Evolutionary conservation across 2,113 vertebrate genomes (phyloP).

Genomic region (Poecile atricapillus): DNA sequence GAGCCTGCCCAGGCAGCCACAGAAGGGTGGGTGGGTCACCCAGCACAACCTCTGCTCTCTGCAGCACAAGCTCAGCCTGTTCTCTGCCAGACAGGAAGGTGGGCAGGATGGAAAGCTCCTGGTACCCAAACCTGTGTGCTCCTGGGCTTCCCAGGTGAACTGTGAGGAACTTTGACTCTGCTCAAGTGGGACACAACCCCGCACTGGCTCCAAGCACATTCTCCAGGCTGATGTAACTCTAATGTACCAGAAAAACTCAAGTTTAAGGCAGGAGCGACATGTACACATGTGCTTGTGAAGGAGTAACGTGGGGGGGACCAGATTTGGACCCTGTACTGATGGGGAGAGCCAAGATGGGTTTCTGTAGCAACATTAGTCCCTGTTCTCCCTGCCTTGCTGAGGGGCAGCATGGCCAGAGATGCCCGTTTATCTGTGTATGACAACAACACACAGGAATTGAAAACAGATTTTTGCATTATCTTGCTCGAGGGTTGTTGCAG

Average conservation of each 20-base stretch:
- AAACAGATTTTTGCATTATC: constrained; percentile 39
- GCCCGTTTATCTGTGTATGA: neutral
- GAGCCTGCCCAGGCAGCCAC: neutral
- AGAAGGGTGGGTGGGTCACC: neutral
- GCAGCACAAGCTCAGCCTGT: neutral
- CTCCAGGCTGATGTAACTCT: neutral
- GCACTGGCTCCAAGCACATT: neutral
- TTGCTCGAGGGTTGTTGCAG: constrained; percentile 11
- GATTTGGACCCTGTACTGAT: neutral
- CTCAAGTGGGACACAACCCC: neutral
- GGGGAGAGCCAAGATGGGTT: neutral
- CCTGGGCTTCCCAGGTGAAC: neutral
- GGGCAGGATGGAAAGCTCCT: neutral
- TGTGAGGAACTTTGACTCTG: neutral
- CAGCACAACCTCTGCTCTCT: neutral
- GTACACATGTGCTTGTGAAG: accelerated
- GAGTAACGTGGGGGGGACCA: neutral
- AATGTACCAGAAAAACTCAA: neutral
- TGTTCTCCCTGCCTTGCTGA: neutral
- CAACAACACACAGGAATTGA: neutral
- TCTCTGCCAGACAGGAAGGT: neutral
- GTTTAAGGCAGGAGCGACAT: neutral
- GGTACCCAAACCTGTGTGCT: neutral
- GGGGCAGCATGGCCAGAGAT: neutral
- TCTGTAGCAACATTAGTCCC: neutral